A percentile compares a stretch with the other conserved stretches of the same genome.
Evolutionary conservation across 2,888 invertebrate species (phyloP).

Genomic region (Calameuta pallipes): DNA sequence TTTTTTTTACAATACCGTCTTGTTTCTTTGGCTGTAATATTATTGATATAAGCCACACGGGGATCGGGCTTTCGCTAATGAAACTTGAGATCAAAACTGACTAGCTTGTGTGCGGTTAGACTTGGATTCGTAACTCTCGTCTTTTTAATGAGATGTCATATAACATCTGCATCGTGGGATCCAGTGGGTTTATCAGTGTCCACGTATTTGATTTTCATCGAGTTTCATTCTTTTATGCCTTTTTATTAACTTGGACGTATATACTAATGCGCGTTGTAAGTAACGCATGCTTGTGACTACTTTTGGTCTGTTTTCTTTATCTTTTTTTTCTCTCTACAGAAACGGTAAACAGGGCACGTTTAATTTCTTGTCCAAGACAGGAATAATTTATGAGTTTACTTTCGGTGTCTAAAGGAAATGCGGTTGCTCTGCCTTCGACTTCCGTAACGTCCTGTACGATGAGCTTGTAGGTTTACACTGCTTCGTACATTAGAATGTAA

Average conservation of each 20-base stretch:
- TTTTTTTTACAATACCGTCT: too few relatives aligned
- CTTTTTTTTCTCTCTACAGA: neutral
- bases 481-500: neutral
- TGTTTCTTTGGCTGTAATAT: neutral
- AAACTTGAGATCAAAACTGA: neutral
- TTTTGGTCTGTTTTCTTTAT: neutral
- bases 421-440: neutral
- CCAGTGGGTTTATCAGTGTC: neutral
- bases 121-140: neutral
- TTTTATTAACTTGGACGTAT: neutral
- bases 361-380: conserved; percentile 27
- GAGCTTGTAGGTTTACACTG: neutral
- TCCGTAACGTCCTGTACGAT: neutral
- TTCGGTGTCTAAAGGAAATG: neutral
- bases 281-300: neutral
- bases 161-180: neutral
- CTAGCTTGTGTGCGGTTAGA: neutral
- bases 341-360: conserved; percentile 24
- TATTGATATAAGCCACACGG: neutral
- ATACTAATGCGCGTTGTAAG: neutral
- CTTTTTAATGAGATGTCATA: neutral
- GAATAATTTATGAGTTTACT: conserved; percentile 32
- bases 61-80: neutral
- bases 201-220: neutral
- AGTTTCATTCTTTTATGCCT: too few relatives aligned